phyloP scores from a whole-genome alignment of 1,140 invertebrate genomes.

The Euura saliciscinereae region DNA sequence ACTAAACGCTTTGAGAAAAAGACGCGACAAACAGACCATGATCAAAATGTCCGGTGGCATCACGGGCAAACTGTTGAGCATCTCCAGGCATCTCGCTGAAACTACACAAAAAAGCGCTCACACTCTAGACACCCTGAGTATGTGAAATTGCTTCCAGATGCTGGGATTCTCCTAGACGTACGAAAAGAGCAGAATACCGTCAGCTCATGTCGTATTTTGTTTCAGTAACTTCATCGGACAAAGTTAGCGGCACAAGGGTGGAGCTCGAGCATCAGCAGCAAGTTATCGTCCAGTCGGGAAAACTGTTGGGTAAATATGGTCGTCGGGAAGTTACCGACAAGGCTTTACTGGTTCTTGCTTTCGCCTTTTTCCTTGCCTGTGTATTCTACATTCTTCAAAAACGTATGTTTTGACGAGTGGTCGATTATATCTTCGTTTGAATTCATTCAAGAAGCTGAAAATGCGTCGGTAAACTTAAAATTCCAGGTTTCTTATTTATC shows the following conservation, averaged over 20 bases:
- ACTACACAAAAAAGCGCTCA: constrained; percentile 86
- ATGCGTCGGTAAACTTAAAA: no score
- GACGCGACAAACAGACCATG: constrained; percentile 69
- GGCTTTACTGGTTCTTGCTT: constrained; percentile 86
- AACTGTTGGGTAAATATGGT: constrained; percentile 92
- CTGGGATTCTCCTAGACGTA: no score
- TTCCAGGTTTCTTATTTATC: no score
- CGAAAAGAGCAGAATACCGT: background rate
- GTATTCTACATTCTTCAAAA: constrained; percentile 92
- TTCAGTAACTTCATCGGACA: constrained; percentile 58
- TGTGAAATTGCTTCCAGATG: background rate
- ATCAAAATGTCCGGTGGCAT: constrained; percentile 72
- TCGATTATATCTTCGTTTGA: no score
- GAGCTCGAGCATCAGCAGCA: constrained; percentile 87
- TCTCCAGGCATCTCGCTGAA: constrained; percentile 83
- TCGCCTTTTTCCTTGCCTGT: constrained; percentile 90
- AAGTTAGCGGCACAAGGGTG: constrained; percentile 74
- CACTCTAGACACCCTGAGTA: constrained; percentile 82
- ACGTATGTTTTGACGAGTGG: constrained; percentile 72
- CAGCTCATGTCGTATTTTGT: constrained; percentile 27
- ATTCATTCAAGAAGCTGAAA: no score
- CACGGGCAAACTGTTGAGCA: constrained; percentile 83
- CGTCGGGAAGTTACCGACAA: constrained; percentile 94
- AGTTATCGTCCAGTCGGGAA: constrained; percentile 86
- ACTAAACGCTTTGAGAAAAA: constrained; percentile 65